Conservation (phyloP, 2,797 vertebrate genomes). For the Myiotriccus ornatus region DNA sequence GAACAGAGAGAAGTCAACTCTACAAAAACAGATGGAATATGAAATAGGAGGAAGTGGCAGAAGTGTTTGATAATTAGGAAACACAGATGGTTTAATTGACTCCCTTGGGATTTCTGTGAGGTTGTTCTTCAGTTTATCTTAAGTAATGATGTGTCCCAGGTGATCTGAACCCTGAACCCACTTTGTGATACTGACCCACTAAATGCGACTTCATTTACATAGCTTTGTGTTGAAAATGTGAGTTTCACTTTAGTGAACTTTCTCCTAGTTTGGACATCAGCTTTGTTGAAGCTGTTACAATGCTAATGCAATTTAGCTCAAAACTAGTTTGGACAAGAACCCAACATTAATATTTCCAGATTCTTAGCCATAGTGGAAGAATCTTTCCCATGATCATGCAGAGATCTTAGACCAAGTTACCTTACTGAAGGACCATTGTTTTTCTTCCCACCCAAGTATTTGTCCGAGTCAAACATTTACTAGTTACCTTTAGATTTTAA, state of each 20-base stretch:
- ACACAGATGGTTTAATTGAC: background rate
- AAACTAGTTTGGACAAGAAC: background rate
- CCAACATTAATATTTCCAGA: background rate
- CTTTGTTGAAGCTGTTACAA: background rate
- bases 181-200: background rate
- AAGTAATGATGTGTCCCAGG: background rate
- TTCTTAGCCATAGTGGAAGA: background rate
- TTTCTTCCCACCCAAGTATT: background rate
- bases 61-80: background rate
- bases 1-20: background rate
- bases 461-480: conserved; percentile 34
- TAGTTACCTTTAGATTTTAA: background rate
- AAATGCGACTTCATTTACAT: background rate
- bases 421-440: conserved; percentile 2
- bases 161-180: background rate
- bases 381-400: background rate
- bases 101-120: background rate
- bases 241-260: background rate
- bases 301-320: background rate
- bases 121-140: background rate
- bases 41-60: background rate
- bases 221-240: background rate
- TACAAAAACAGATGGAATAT: background rate
- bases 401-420: background rate
- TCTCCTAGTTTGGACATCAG: background rate